Percentiles rank a stretch among this genome's conserved stretches.
Evolutionary conservation across 2,113 vertebrate genomes (phyloP).

Genomic region (Cyanoderma ruficeps): DNA sequence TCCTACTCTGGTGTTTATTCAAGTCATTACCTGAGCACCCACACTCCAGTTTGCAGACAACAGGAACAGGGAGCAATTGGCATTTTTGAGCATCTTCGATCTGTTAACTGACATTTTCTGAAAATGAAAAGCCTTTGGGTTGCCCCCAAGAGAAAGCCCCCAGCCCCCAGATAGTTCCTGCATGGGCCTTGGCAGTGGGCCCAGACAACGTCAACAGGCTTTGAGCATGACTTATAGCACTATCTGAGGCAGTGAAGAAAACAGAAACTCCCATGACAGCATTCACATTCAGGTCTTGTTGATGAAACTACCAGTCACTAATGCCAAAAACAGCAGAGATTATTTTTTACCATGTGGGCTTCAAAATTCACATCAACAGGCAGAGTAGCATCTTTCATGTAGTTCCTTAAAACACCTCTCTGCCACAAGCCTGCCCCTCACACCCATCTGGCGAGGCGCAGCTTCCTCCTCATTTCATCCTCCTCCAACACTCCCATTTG

Average conservation of each 20-base stretch:
- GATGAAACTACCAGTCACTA: conserved; percentile 22
- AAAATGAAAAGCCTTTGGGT: conserved; percentile 8
- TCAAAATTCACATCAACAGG: not conserved
- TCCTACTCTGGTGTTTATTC: not conserved
- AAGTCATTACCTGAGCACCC: not conserved
- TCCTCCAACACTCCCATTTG: conserved; percentile 47
- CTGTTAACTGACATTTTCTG: conserved; percentile 29
- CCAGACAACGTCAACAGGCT: not conserved
- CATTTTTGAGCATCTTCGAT: conserved; percentile 13
- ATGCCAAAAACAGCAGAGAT: conserved; percentile 5
- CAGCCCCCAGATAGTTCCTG: not conserved
- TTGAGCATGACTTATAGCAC: not conserved
- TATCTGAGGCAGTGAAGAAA: not conserved
- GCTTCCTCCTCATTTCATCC: conserved; percentile 48
- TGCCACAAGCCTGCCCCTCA: conserved; percentile 1
- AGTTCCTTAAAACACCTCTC: not conserved
- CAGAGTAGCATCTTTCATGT: not conserved
- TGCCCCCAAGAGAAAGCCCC: not conserved
- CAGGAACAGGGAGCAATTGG: not conserved
- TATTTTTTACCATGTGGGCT: not conserved
- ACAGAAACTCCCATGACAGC: conserved; percentile 15
- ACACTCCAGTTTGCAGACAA: not conserved
- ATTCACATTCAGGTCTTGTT: conserved; percentile 30
- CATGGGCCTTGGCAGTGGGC: conserved; percentile 3
- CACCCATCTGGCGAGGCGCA: conserved; percentile 16